Evolutionary conservation across 2,113 vertebrate species (phyloP).

Genomic region (Marmota monax): DNA sequence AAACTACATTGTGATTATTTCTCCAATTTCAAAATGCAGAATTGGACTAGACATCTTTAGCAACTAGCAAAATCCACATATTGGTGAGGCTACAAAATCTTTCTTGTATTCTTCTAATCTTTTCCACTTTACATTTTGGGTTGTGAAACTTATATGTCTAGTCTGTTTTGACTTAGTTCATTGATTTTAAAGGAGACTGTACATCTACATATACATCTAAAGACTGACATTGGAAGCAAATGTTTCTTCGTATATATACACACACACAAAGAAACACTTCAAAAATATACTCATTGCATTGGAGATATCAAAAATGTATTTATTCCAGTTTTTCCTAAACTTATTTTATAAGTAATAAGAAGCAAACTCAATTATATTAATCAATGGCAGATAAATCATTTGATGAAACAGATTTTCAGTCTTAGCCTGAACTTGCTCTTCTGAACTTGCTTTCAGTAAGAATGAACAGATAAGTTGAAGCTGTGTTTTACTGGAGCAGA

Average conservation of each 20-base stretch:
- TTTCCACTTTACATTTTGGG: background rate
- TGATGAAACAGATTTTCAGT: conserved; percentile 34
- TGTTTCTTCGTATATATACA: background rate
- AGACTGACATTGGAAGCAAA: background rate
- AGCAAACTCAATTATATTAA: background rate
- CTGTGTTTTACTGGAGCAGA: background rate
- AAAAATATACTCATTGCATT: background rate
- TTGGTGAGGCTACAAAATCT: background rate
- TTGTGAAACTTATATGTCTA: background rate
- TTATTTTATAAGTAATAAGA: conserved; percentile 6
- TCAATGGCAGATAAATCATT: background rate
- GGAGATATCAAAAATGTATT: background rate
- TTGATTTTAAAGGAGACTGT: background rate
- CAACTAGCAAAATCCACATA: background rate
- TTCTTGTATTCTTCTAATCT: background rate
- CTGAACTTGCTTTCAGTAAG: conserved; percentile 45
- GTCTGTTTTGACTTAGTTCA: background rate
- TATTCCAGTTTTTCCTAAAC: background rate
- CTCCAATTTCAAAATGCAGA: background rate
- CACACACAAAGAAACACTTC: background rate
- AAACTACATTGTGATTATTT: background rate
- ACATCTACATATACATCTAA: background rate
- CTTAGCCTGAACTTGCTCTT: conserved; percentile 60
- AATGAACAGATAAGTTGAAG: background rate
- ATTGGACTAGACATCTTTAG: background rate